These are phyloP conservation scores for Encarsia formosa DNA, from an alignment of 2,888 invertebrate species.

Conservation along the genomic window DNA sequence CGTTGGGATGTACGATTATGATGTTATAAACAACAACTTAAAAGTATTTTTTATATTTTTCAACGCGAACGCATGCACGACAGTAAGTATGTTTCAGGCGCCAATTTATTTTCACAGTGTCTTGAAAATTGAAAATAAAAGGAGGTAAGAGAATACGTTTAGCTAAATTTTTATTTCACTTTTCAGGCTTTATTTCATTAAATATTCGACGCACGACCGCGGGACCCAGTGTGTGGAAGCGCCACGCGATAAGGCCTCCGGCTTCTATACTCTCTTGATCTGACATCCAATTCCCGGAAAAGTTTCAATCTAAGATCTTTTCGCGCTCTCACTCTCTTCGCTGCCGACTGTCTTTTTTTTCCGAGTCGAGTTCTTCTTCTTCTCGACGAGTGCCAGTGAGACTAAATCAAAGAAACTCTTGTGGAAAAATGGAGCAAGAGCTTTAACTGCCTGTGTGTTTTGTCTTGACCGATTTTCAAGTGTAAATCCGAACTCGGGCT, in stretches of 20 bases:
- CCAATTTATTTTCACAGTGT: too few species aligned
- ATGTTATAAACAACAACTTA: too few species aligned
- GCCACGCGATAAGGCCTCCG: constrained; percentile 39
- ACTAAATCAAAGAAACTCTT: constrained; percentile 35
- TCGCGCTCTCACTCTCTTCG: constrained; percentile 13
- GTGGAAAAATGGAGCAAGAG: too few species aligned
- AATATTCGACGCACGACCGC: constrained; percentile 41
- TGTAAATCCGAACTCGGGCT: too few species aligned
- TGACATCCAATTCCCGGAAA: constrained; percentile 44
- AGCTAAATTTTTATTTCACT: constrained; percentile 3
- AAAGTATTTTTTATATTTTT: too few species aligned
- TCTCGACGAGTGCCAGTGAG: constrained; percentile 33
- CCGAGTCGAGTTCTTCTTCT: constrained; percentile 8
- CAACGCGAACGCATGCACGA: too few species aligned
- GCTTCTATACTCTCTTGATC: constrained; percentile 37
- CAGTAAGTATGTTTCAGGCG: too few species aligned
- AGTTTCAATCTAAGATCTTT: constrained; percentile 43
- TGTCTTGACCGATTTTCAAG: too few species aligned
- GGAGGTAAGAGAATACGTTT: not conserved
- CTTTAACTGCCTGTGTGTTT: too few species aligned
- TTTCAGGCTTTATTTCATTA: constrained; percentile 30
- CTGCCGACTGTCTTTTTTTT: constrained; percentile 9
- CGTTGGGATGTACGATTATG: too few species aligned
- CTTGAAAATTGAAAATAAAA: too few species aligned
- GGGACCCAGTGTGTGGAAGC: constrained; percentile 26